Evolutionary conservation across 2,888 invertebrate genomes (phyloP).

Genomic region (Amitus sp.): DNA sequence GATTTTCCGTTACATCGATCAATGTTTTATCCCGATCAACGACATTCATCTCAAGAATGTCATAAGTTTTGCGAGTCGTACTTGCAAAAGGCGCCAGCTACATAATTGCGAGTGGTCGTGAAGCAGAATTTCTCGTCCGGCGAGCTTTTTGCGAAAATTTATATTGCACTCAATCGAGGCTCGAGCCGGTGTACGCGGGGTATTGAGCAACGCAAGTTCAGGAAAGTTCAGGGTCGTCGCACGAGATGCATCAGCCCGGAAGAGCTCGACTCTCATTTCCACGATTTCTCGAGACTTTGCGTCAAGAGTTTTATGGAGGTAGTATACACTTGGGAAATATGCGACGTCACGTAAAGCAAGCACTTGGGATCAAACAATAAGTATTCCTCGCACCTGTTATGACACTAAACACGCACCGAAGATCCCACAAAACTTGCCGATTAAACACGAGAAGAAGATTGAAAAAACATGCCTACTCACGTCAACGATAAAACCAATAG

Average conservation of each 20-base stretch:
- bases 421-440: conserved; percentile 15
- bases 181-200: not conserved
- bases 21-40: too few relatives aligned
- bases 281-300: conserved; percentile 43
- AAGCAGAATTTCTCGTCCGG: conserved; percentile 31
- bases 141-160: conserved; percentile 33
- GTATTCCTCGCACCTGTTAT: conserved; percentile 58
- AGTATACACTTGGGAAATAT: conserved; percentile 30
- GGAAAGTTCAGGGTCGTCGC: conserved; percentile 32
- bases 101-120: conserved; percentile 21
- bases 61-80: not conserved
- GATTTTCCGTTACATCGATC: too few relatives aligned
- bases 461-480: not conserved
- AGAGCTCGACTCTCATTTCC: conserved; percentile 37
- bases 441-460: not conserved
- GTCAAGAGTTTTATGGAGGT: conserved; percentile 26
- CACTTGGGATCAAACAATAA: conserved; percentile 53
- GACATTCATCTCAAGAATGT: too few relatives aligned
- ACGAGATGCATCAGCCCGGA: conserved; percentile 42
- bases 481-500: too few relatives aligned
- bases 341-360: conserved; percentile 42
- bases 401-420: conserved; percentile 36
- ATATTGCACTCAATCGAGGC: conserved; percentile 23
- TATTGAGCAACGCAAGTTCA: conserved; percentile 22
- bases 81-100: conserved; percentile 18